Conservation (phyloP, 2,888 invertebrate genomes). For the Mimas tiliae region DNA sequence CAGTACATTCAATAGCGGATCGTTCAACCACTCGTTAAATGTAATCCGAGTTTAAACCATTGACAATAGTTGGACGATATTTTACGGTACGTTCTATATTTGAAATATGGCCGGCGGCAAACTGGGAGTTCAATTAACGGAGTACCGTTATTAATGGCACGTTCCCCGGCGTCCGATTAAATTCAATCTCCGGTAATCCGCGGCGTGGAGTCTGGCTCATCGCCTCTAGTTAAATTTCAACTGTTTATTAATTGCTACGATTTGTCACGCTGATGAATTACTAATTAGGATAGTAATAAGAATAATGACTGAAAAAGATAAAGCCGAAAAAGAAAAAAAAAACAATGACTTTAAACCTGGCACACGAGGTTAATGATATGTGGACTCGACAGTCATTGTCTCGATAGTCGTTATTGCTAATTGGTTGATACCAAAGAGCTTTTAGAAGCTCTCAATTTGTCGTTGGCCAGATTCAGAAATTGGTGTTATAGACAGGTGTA, state of each 20-base stretch:
- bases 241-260: conserved; percentile 20
- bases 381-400: too few species aligned
- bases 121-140: conserved; percentile 77
- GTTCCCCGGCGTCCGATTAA: conserved; percentile 76
- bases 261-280: conserved; percentile 8
- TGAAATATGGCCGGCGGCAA: conserved; percentile 72
- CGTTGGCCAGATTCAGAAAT: too few species aligned
- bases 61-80: conserved; percentile 41
- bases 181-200: conserved; percentile 81
- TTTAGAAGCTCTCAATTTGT: too few species aligned
- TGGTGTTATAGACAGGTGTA: too few species aligned
- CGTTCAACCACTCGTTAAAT: conserved; percentile 30
- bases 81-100: conserved; percentile 61
- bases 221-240: conserved; percentile 37
- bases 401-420: too few species aligned
- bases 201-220: conserved; percentile 52
- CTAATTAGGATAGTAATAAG: neutral
- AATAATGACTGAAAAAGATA: too few species aligned
- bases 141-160: conserved; percentile 77
- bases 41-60: conserved; percentile 41
- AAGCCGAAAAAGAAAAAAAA: too few species aligned
- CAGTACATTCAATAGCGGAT: neutral
- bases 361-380: too few species aligned
- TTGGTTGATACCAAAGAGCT: too few species aligned
- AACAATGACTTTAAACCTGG: too few species aligned